Evolutionary conservation across 2,888 invertebrate species (phyloP).

Genomic region (Phymatocera aterrima): DNA sequence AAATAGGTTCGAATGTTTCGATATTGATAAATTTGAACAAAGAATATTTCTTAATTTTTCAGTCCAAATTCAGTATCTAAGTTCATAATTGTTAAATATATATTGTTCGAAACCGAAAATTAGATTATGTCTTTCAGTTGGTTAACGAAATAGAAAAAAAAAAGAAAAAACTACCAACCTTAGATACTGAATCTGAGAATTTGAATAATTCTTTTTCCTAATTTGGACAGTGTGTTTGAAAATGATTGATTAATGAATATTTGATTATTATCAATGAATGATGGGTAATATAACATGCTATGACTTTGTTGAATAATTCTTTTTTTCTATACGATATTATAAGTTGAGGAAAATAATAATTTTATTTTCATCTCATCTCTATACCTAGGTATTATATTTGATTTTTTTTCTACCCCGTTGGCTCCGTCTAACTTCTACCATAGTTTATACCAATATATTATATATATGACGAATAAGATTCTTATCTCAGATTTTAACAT

Average conservation of each 20-base stretch:
- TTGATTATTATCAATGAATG: not conserved
- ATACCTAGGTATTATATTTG: too few species aligned
- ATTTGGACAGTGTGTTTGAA: not conserved
- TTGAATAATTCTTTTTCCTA: not conserved
- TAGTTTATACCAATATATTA: too few species aligned
- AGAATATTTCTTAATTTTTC: conserved; percentile 19
- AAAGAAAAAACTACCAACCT: not conserved
- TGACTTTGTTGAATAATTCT: too few species aligned
- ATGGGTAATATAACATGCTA: not conserved
- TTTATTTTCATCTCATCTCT: too few species aligned
- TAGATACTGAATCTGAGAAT: not conserved
- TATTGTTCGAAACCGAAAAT: too few species aligned
- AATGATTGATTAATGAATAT: conserved; percentile 3
- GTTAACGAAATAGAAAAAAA: too few species aligned
- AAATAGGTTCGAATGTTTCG: conserved; percentile 25
- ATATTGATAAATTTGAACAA: not conserved
- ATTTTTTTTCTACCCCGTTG: too few species aligned
- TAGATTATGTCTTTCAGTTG: not conserved
- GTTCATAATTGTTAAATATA: not conserved
- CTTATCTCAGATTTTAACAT: too few species aligned
- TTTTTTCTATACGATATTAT: too few species aligned
- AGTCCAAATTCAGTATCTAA: conserved; percentile 22
- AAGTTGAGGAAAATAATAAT: too few species aligned
- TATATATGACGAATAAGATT: too few species aligned
- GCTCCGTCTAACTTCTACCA: too few species aligned